Base-by-base conservation (phyloP, 2,797 vertebrate species). In the Halcyon chelicuti region DNA sequence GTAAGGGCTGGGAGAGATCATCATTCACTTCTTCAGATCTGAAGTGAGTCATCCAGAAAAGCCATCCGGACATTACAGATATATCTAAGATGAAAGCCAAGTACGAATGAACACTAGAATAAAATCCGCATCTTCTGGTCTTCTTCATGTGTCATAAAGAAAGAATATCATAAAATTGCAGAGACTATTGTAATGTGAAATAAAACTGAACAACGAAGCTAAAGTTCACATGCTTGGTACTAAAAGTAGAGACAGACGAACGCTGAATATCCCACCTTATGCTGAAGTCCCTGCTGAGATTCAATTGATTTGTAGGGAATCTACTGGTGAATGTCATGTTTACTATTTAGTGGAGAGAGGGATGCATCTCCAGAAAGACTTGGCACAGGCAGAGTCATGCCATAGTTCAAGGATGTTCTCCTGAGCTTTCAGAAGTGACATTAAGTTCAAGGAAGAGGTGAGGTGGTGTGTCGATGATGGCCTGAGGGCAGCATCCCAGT, bases 31-130 rank as follows among this genome's bases (percentile, higher is more conserved):
- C 79, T 77, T 94, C 73, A 90, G 63, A 90, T 94, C 85, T 75
- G 66, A 88, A 92, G 18, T 96, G 94, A 96, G 54, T 97, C 96
- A 97, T 79, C 85, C 90, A 58, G 57, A 51, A 86, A 90, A 80
- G 19, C 44, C 85, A 49, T n/a, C 42, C 8, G 2, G 79, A 86
- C 44, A 5, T 73, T 72, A 61, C 4, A 22, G 87, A 76, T 39
- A 49, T 23, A 49, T 11, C 3, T 2, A 49, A 94, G 93, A 93
- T 84, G 76, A 96, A 96, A 96, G 76, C 35, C 79, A 79, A 94
- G 66, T 25, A 72, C 60, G 51, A 71, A 73, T 0, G 47, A 94
- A 16, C 70, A 28, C 25, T 20, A 35, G 90, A 91, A 93, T 63
- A 60, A 84, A 95, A 71, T 28, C 86, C n/a, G 10, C 11, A 2